These are phyloP conservation scores for Hephaestus fuliginosus DNA, from an alignment of 2,797 vertebrate genomes.

Conservation along the genomic window DNA sequence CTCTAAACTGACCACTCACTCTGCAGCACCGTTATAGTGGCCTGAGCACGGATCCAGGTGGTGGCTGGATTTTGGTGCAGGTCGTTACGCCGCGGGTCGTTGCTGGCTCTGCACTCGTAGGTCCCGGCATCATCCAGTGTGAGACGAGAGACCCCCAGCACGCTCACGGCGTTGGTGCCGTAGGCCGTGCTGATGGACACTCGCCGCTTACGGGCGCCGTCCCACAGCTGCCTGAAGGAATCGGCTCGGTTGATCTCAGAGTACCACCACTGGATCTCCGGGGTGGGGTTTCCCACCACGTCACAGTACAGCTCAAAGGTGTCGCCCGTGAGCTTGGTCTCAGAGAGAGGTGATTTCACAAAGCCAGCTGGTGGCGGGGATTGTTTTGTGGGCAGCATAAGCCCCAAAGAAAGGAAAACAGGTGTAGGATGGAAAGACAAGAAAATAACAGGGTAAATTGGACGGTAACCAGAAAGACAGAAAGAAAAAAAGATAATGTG, in stretches of 20 bases:
- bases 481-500: slow-evolving; percentile 19
- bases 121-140: slow-evolving; percentile 94
- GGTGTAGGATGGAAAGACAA: slow-evolving; percentile 39
- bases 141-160: slow-evolving; percentile 91
- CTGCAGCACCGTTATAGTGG: slow-evolving; percentile 96
- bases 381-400: slow-evolving; percentile 35
- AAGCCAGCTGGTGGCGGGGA: slow-evolving; percentile 90
- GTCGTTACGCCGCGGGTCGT: slow-evolving; percentile 95
- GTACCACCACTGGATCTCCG: slow-evolving; percentile 99
- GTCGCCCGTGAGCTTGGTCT: slow-evolving; percentile 97
- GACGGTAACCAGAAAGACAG: slow-evolving; percentile 34
- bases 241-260: slow-evolving; percentile 95
- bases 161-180: slow-evolving; percentile 92
- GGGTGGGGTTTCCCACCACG: slow-evolving; percentile 94
- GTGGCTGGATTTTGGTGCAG: slow-evolving; percentile 95
- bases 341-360: slow-evolving; percentile 97
- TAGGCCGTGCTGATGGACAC: slow-evolving; percentile 95
- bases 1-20: slow-evolving; percentile 91
- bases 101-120: slow-evolving; percentile 99
- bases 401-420: slow-evolving; percentile 15
- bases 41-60: slow-evolving; percentile 98
- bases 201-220: slow-evolving; percentile 92
- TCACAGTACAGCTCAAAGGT: slow-evolving; percentile 98
- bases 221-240: slow-evolving; percentile 97
- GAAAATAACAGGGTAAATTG: slow-evolving; percentile 51